These are phyloP conservation scores for Polietes domitor DNA, from an alignment of 2,888 invertebrate species.

Conservation along the genomic window DNA sequence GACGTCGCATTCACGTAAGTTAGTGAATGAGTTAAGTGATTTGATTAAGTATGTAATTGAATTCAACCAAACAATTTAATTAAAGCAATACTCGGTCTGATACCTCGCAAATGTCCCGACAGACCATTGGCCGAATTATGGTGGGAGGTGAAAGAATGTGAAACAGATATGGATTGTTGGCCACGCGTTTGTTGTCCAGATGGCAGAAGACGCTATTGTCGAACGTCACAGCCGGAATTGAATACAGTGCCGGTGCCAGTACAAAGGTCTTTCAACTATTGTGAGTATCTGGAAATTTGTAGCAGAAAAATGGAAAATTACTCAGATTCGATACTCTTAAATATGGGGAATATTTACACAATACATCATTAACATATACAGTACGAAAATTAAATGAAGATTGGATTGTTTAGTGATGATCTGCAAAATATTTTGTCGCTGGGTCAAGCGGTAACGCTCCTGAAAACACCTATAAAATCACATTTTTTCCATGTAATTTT, in stretches of 20 bases:
- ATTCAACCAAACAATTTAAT: neutral
- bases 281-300: no score
- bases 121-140: slow-evolving; percentile 87
- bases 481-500: no score
- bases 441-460: no score
- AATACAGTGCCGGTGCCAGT: slow-evolving; percentile 84
- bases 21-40: slow-evolving; percentile 12
- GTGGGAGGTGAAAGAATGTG: slow-evolving; percentile 87
- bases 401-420: no score
- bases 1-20: slow-evolving; percentile 76
- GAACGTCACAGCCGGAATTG: slow-evolving; percentile 86
- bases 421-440: no score
- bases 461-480: no score
- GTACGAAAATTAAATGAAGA: no score
- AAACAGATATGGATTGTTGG: slow-evolving; percentile 87
- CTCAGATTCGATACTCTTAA: no score
- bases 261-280: slow-evolving; percentile 84
- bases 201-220: slow-evolving; percentile 85
- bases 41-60: slow-evolving; percentile 5
- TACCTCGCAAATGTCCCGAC: slow-evolving; percentile 86
- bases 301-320: no score
- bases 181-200: slow-evolving; percentile 90
- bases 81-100: slow-evolving; percentile 86
- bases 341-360: no score
- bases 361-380: no score